These are phyloP conservation scores for Aethes cnicana DNA, from an alignment of 2,888 invertebrate species.

Conservation along the genomic window DNA sequence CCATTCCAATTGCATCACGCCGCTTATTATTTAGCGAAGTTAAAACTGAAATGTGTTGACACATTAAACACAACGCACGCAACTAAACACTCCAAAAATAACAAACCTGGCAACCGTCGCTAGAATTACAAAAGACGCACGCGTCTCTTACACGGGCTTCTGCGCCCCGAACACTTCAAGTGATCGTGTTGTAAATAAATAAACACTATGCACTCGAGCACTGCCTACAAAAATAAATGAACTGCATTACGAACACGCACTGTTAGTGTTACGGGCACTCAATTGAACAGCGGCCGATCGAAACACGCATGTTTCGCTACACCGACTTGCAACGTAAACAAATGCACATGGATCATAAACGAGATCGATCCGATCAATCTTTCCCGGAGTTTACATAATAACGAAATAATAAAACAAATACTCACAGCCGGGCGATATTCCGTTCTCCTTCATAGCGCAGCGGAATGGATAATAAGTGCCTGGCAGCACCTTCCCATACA, in stretches of 20 bases:
- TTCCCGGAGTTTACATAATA: slow-evolving; percentile 13
- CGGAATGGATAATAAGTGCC: slow-evolving; percentile 93
- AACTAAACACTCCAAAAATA: slow-evolving; percentile 61
- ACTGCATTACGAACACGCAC: slow-evolving; percentile 48
- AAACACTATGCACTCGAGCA: slow-evolving; percentile 50
- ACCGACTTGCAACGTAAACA: slow-evolving; percentile 28
- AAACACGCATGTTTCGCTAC: slow-evolving; percentile 41
- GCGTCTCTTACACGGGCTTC: slow-evolving; percentile 34
- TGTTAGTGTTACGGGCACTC: slow-evolving; percentile 45
- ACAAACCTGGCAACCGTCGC: slow-evolving; percentile 52
- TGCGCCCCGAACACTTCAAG: slow-evolving; percentile 41
- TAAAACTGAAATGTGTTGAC: slow-evolving; percentile 48
- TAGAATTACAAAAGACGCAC: slow-evolving; percentile 49
- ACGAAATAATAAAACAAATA: slow-evolving; percentile 56
- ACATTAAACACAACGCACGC: slow-evolving; percentile 47
- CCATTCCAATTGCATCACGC: slow-evolving; percentile 9
- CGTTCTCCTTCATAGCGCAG: slow-evolving; percentile 90
- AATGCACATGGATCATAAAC: slow-evolving; percentile 40
- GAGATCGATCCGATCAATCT: slow-evolving; percentile 22
- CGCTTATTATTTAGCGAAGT: slow-evolving; percentile 22
- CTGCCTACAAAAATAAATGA: slow-evolving; percentile 60
- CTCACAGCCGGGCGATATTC: slow-evolving; percentile 94
- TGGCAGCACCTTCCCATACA: slow-evolving; percentile 94
- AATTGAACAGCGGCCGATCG: slow-evolving; percentile 32
- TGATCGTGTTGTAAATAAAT: slow-evolving; percentile 47